Percentiles rank a stretch among this genome's conserved stretches.
Conservation (phyloP, 2,113 vertebrate genomes). For the Nerophis ophidion region DNA sequence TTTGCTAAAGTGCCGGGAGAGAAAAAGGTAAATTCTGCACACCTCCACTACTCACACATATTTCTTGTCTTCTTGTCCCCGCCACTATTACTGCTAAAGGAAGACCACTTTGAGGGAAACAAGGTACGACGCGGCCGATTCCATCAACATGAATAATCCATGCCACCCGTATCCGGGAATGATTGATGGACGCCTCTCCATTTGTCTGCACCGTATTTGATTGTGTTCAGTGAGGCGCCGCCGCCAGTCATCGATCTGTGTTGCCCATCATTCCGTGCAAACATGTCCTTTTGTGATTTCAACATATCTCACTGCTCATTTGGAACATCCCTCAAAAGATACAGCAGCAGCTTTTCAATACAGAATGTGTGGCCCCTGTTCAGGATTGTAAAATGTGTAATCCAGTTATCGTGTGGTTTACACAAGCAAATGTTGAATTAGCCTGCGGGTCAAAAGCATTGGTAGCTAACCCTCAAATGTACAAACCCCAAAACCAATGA, state of each 20-base stretch:
- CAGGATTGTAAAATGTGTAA: background rate
- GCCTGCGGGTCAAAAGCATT: too few relatives aligned
- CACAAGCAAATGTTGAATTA: too few relatives aligned
- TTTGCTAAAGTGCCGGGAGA: conserved; percentile 32
- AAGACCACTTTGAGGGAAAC: conserved; percentile 76
- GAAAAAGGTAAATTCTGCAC: conserved; percentile 41
- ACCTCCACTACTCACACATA: conserved; percentile 40
- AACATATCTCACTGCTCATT: conserved; percentile 1
- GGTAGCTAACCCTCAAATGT: too few relatives aligned
- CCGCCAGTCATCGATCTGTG: conserved; percentile 42
- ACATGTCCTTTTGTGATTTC: conserved; percentile 50
- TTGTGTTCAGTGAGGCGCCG: conserved; percentile 33
- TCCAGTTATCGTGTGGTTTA: background rate
- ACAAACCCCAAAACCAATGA: too few relatives aligned
- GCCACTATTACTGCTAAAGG: conserved; percentile 69
- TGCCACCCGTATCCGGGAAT: conserved; percentile 40
- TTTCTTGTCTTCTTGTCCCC: conserved; percentile 51
- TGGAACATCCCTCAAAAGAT: conserved; percentile 8
- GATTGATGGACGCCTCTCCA: conserved; percentile 42
- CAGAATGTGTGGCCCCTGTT: conserved; percentile 1
- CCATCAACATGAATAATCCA: conserved; percentile 54
- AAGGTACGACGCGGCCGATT: conserved; percentile 65
- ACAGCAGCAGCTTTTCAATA: conserved; percentile 5
- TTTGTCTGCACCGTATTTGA: conserved; percentile 45
- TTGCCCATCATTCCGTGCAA: conserved; percentile 39